Conservation (phyloP, 2,113 vertebrate species). For the Dasyprocta punctata region DNA sequence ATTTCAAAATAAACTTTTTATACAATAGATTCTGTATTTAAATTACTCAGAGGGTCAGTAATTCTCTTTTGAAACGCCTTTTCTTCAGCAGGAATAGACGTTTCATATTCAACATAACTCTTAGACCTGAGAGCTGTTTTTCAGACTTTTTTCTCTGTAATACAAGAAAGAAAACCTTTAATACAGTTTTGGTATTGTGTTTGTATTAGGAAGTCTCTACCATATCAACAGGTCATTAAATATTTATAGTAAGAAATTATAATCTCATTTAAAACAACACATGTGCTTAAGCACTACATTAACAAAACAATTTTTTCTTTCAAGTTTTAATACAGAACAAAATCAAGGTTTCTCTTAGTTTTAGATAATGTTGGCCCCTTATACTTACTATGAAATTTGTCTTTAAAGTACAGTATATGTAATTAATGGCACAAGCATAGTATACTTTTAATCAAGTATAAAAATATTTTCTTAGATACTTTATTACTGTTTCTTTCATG, state of each 20-base stretch:
- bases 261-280: constrained; percentile 5
- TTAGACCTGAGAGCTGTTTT: constrained; percentile 4
- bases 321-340: constrained; percentile 21
- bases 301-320: constrained; percentile 36
- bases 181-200: background rate
- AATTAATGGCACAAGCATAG: constrained; percentile 12
- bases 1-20: background rate
- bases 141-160: background rate
- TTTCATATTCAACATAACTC: background rate
- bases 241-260: constrained; percentile 36
- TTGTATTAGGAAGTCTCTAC: background rate
- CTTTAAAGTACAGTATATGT: constrained; percentile 35
- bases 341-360: background rate
- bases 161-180: constrained; percentile 28
- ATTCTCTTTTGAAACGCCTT: constrained; percentile 3
- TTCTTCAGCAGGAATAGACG: background rate
- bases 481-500: background rate
- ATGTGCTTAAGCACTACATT: constrained; percentile 30
- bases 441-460: constrained; percentile 26
- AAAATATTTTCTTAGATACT: background rate
- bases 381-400: constrained; percentile 33
- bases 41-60: background rate
- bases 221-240: background rate
- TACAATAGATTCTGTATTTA: background rate
- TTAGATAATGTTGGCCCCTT: background rate